These are phyloP conservation scores for Cantharis lateralis DNA, from an alignment of 2,888 invertebrate species.

Conservation along the genomic window DNA sequence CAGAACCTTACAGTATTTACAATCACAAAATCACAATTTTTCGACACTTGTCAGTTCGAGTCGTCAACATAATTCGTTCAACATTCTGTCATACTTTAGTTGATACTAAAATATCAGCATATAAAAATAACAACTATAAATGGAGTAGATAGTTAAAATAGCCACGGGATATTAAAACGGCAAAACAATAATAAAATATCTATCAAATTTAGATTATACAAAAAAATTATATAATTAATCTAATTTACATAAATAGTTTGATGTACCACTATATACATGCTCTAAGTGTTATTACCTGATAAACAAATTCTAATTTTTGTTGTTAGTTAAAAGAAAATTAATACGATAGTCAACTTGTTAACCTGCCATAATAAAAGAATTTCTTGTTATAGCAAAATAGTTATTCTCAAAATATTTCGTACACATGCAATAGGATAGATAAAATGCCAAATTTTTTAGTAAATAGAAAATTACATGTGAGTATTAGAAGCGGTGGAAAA, in stretches of 20 bases:
- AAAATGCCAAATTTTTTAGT: constrained; percentile 8
- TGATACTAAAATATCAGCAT: not conserved
- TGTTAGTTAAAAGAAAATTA: not conserved
- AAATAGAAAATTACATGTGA: constrained; percentile 33
- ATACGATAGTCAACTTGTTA: not conserved
- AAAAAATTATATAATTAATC: not conserved
- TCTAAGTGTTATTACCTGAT: not conserved
- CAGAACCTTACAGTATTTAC: constrained; percentile 6
- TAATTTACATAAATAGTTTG: not conserved
- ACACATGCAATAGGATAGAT: not conserved
- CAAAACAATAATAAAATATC: constrained; percentile 1
- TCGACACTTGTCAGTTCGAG: not conserved
- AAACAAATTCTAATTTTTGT: not conserved
- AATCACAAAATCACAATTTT: constrained; percentile 2
- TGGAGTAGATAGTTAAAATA: not conserved
- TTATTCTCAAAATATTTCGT: constrained; percentile 3
- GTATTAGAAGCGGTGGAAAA: constrained; percentile 35
- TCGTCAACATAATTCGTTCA: constrained; percentile 1
- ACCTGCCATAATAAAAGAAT: not conserved
- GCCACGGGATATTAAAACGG: not conserved
- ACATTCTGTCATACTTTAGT: not conserved
- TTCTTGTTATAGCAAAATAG: not conserved
- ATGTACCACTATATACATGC: not conserved
- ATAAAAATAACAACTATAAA: constrained; percentile 5
- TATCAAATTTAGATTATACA: not conserved